Evolutionary conservation across 2,888 invertebrate genomes (phyloP).

Genomic region (Drosophila ustulata): DNA sequence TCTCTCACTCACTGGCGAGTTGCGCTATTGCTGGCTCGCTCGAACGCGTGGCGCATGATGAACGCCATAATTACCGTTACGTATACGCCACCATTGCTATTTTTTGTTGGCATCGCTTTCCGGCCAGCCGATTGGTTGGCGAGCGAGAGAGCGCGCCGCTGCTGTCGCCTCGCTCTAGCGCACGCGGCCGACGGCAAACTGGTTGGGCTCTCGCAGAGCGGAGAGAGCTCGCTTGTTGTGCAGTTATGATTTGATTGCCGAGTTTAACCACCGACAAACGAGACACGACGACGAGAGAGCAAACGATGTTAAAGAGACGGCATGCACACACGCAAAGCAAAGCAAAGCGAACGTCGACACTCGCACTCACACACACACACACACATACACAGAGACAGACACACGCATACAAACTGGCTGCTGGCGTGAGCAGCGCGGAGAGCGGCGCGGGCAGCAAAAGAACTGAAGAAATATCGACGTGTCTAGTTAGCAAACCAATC

Average conservation of each 20-base stretch:
- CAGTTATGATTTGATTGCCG: conserved; percentile 80
- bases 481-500: conserved; percentile 85
- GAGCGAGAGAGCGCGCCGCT: conserved; percentile 39
- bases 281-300: conserved; percentile 74
- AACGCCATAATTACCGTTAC: conserved; percentile 85
- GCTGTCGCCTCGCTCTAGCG: conserved; percentile 31
- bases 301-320: conserved; percentile 68
- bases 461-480: conserved; percentile 84
- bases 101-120: conserved; percentile 65
- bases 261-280: conserved; percentile 83
- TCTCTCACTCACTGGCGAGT: conserved; percentile 29
- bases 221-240: conserved; percentile 59
- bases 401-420: conserved; percentile 16
- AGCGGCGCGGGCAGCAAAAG: conserved; percentile 72
- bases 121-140: conserved; percentile 71
- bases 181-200: conserved; percentile 37
- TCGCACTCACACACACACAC: conserved; percentile 4
- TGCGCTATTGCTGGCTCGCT: conserved; percentile 55
- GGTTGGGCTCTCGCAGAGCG: conserved; percentile 40
- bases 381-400: conserved; percentile 12
- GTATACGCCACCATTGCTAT: conserved; percentile 84
- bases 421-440: conserved; percentile 43
- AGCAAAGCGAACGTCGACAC: background rate
- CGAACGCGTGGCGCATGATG: conserved; percentile 73
- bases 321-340: conserved; percentile 32